Evolutionary conservation across 2,888 invertebrate genomes (phyloP), one percentile per base, ranked within the genome.

Genomic region (Agriopis marginaria): DNA sequence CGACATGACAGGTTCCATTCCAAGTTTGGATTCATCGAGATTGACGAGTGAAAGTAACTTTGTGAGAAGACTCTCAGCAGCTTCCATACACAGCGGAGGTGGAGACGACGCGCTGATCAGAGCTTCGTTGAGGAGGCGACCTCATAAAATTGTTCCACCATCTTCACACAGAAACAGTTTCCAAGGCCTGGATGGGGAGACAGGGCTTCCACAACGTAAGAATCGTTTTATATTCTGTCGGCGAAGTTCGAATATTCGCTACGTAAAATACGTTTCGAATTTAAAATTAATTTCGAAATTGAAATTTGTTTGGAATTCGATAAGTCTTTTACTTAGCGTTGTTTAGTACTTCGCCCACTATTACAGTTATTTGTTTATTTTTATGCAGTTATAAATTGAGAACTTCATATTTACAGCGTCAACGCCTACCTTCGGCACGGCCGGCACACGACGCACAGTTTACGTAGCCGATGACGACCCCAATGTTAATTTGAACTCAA

Each of bases 361-460:
- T 40, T 40, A 47, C 12, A 23, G 6, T 7, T 32, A 4, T 47
- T 58, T 58, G 6, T 45, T 45, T 8, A 1, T 23, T 12, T 45
- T n/a, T 54, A 39, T n/a, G n/a, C 14, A 53, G 11, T 59, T 54
- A 2, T n/a, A 39, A n/a, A 44, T 51, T 14, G 56, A 5, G 69
- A 54, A 47, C 55, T 66, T 59, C 12, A 14, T 53, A 45, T 63
- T 87, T 84, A 39, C 81, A 90, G 90, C 82, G 32, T 90, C 93
- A 0, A 89, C 91, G 11, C 91, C 94, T 9, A 90, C 94, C 11
- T 95, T 98, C 69, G 97, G 97, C 11, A 96, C 97, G 50, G 97
- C 98, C 4, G 98, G 98, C 7, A 97, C 97, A 0, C 95, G 98
- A 56, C 95, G 97, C 79, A 97, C 98, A 0, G 97, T 98, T 10